These are phyloP conservation scores for Tapirus terrestris DNA, from an alignment of 2,113 vertebrate genomes.

Conservation along the genomic window DNA sequence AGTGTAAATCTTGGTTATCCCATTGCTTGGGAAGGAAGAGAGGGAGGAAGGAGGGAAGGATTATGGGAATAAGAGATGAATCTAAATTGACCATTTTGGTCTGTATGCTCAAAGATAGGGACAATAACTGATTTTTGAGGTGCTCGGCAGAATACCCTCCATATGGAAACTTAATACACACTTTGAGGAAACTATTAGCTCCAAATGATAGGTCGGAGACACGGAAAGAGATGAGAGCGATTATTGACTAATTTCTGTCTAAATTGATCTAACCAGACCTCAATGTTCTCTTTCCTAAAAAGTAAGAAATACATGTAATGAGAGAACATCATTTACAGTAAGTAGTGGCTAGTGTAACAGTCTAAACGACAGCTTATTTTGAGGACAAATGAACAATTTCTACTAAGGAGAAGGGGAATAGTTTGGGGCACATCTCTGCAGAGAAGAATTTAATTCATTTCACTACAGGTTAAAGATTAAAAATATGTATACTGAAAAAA, in stretches of 20 bases:
- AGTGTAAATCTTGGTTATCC: not conserved
- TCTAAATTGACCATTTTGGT: not conserved
- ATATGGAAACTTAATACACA: not conserved
- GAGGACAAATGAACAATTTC: constrained; percentile 18
- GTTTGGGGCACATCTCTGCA: not conserved
- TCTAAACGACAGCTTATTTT: constrained; percentile 10
- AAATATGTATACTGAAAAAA: constrained; percentile 56
- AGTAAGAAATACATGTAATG: not conserved
- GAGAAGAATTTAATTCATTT: constrained; percentile 31
- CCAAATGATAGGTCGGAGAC: not conserved
- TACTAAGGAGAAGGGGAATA: not conserved
- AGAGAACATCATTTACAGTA: constrained; percentile 29
- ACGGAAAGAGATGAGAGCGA: not conserved
- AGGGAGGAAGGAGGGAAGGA: not conserved
- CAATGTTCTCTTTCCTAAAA: constrained; percentile 47
- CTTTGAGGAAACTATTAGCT: constrained; percentile 21
- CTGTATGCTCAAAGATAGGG: not conserved
- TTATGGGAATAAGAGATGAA: not conserved
- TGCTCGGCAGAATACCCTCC: not conserved
- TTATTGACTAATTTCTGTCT: constrained; percentile 13
- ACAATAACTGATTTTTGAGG: not conserved
- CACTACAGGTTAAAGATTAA: constrained; percentile 33
- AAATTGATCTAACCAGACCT: constrained; percentile 35
- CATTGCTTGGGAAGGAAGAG: not conserved
- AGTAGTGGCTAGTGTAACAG: not conserved